Base-by-base conservation (phyloP, 2,888 invertebrate genomes). In the Sycophila texana region DNA sequence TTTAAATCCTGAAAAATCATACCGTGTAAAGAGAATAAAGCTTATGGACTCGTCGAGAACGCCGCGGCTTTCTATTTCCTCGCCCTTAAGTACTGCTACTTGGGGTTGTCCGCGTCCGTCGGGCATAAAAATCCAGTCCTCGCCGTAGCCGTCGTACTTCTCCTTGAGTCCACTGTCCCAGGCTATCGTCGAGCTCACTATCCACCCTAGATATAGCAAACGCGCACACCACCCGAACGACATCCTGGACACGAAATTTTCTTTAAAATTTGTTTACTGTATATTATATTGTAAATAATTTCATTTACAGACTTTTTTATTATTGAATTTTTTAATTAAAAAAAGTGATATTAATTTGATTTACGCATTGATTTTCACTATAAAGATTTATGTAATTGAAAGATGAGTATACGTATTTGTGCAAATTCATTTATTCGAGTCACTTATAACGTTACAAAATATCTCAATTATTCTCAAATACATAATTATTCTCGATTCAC, bases 51-150 rank as follows among this genome's bases (percentile, higher is more conserved):
- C 60, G 82, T 84, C 85, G 12, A 88, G 84, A 70, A 88, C 75
- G 18, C 83, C 85, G 10, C 87, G 86, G 0, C 55, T 55, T 14
- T 84, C 86, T 1, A 68, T 80, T n/a, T 85, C 85, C 20, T 84
- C 39, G 16, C 85, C 85, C 78, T 88, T 90, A 2, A 91, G 81
- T 55, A 90, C 86, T 1, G 90, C 91, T 2, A 91, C 89, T 82
- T 90, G 90, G 0, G 89, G 89, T 20, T 87, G 85, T 14, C 86
- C 89, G 66, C 89, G 86, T 58, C 91, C 91, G 84, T 91, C 90
- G 0, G 91, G 91, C 85, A 91, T 89, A 66, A 90, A 90, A 22
- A 91, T 90, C 91, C 91, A 91, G 51, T 90, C 89, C 73, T 86
- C 87, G 10, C 90, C 90, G 51, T 90, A 90, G 47, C 89, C 89